phyloP scores from a whole-genome alignment of 2,797 vertebrate genomes.

The Enteromius anoplus region DNA sequence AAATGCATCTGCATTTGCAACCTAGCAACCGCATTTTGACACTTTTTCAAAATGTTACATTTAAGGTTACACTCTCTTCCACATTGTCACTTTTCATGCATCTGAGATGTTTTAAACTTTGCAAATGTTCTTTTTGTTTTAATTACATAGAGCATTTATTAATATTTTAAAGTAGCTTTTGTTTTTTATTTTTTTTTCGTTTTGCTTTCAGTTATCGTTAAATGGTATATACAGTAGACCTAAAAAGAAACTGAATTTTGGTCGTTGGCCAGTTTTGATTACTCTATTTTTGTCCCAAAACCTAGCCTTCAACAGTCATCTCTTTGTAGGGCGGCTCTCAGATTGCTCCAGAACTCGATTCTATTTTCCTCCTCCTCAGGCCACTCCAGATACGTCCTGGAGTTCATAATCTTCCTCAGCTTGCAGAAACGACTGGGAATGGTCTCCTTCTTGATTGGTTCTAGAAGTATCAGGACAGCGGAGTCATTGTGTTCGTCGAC shows the following conservation, averaged over 20 bases:
- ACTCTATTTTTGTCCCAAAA: neutral
- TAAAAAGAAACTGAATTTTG: neutral
- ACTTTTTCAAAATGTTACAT: neutral
- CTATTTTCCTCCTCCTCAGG: slow-evolving; percentile 69
- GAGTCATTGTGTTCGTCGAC: slow-evolving; percentile 81
- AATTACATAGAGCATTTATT: neutral
- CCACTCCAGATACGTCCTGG: slow-evolving; percentile 84
- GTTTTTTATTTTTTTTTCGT: neutral
- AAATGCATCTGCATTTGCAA: neutral
- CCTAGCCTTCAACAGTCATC: slow-evolving; percentile 18
- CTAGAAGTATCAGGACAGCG: slow-evolving; percentile 77
- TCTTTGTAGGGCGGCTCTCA: slow-evolving; percentile 63
- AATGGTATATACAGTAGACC: too few species aligned
- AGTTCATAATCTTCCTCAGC: slow-evolving; percentile 82
- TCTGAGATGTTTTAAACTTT: neutral
- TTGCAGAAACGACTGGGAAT: slow-evolving; percentile 83
- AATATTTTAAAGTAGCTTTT: neutral
- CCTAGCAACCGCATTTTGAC: neutral
- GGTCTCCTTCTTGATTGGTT: slow-evolving; percentile 75
- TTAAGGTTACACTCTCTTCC: neutral
- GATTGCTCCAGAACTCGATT: slow-evolving; percentile 76
- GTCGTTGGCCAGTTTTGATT: neutral
- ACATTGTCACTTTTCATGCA: neutral
- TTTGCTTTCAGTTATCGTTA: neutral
- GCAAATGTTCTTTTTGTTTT: neutral